Base-by-base conservation (phyloP, 53 echinoderm and acorn worm genomes). In the Echinometra lucunter region DNA sequence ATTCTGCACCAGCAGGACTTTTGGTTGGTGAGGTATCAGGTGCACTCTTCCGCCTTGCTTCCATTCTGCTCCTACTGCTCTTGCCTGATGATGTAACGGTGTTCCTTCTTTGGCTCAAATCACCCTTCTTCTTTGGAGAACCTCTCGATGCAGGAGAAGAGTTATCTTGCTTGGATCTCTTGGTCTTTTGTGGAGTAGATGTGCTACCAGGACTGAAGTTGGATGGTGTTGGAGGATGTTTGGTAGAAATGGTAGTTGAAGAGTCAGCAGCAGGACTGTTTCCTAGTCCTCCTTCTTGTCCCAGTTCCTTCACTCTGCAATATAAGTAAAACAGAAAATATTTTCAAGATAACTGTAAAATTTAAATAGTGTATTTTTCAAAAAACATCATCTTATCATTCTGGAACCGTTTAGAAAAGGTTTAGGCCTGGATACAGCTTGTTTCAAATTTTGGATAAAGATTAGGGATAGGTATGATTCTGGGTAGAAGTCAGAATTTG, bases 101-200 rank as follows among this genome's bases (percentile, higher is more conserved):
- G 17, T 19, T 75, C 45, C 74, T 95, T 28, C 57, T 45, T 32
- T 70, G 83, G 40, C 53, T 94, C 63, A 17, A 44, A 45, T 90
- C 90, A 19, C 60, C 82, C 34, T 95, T 95, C 40, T 83, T 93
- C 93, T 89, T 94, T 12, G 47, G 47, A 37, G 91, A 80, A 12
- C 66, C 37, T 56, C 92, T 94, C 16, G 45, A 37, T 28, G 58
- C 9, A 57, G 75, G 56, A 18, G 57, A 53, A 49, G 32, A n/a
- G 21, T 47, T 53, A 30, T 85, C 85, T 85, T 85, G 83, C 85
- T 94, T 94, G 66, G 94, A 81, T 49, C 44, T 57, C 44, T 83
- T 89, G 45, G 78, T 60, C 94, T 98, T 98, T 40, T 96, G 45
- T 34, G 98, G 98, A 56, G 98, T 98, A n/a, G 98, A 98, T 28